These are phyloP conservation scores for Nymphicus hollandicus DNA, from an alignment of 2,113 vertebrate genomes.

Conservation along the genomic window DNA sequence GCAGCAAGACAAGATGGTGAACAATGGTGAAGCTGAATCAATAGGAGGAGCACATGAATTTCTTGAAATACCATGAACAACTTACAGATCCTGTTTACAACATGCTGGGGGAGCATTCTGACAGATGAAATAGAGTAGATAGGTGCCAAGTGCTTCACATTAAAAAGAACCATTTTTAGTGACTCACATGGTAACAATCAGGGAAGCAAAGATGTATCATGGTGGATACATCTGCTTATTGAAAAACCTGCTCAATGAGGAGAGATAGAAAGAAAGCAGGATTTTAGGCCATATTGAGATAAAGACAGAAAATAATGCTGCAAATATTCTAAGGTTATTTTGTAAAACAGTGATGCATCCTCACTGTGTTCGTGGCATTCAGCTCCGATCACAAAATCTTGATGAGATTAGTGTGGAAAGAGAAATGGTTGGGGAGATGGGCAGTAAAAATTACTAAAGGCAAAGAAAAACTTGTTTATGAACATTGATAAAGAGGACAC, in stretches of 20 bases:
- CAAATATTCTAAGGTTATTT: background rate
- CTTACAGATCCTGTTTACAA: background rate
- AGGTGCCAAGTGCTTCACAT: background rate
- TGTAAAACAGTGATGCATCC: background rate
- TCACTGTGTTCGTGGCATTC: background rate
- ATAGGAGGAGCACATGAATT: background rate
- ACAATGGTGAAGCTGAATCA: background rate
- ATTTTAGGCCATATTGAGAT: background rate
- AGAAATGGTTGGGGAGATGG: background rate
- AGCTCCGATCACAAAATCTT: background rate
- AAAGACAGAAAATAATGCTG: background rate
- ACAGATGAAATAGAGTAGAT: background rate
- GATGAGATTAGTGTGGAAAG: background rate
- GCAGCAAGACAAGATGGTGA: background rate
- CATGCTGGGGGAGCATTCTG: background rate
- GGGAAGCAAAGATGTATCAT: background rate
- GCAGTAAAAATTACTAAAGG: background rate
- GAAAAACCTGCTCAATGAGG: background rate
- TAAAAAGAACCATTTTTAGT: conserved; percentile 6
- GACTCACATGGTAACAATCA: background rate
- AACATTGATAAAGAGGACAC: background rate
- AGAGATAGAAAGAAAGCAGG: background rate
- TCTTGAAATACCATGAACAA: background rate
- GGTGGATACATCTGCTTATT: background rate
- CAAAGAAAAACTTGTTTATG: background rate